Evolutionary conservation across 2,888 invertebrate genomes (phyloP).

Genomic region (Philaethria dido): DNA sequence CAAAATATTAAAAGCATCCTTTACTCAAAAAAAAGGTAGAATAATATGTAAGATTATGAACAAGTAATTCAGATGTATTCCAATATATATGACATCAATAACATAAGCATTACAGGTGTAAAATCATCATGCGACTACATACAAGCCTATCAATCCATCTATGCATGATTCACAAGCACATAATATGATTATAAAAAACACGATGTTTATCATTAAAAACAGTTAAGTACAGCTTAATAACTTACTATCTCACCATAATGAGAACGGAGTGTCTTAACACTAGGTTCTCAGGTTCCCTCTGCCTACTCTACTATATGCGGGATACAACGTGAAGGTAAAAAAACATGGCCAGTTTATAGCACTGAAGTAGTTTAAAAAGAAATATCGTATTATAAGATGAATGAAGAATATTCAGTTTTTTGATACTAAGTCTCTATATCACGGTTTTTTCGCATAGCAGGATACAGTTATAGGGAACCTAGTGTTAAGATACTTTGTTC

Average conservation of each 20-base stretch:
- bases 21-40: not conserved
- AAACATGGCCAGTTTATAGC: not conserved
- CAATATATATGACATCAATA: not conserved
- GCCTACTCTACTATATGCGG: too few species aligned
- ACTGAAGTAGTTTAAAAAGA: not conserved
- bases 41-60: not conserved
- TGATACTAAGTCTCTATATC: not conserved
- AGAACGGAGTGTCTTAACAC: too few species aligned
- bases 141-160: not conserved
- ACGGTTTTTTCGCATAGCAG: too few species aligned
- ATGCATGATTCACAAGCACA: not conserved
- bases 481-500: too few species aligned
- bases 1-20: not conserved
- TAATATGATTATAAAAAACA: not conserved
- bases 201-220: not conserved
- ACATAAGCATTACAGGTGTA: not conserved
- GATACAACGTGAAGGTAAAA: too few species aligned
- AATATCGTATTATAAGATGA: not conserved
- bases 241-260: not conserved
- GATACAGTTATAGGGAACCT: too few species aligned
- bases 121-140: not conserved
- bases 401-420: not conserved
- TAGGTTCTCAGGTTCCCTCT: too few species aligned
- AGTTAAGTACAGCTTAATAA: not conserved
- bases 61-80: not conserved